Evolutionary conservation across 2,888 invertebrate genomes (phyloP).

Genomic region (Drosophila ezoana): DNA sequence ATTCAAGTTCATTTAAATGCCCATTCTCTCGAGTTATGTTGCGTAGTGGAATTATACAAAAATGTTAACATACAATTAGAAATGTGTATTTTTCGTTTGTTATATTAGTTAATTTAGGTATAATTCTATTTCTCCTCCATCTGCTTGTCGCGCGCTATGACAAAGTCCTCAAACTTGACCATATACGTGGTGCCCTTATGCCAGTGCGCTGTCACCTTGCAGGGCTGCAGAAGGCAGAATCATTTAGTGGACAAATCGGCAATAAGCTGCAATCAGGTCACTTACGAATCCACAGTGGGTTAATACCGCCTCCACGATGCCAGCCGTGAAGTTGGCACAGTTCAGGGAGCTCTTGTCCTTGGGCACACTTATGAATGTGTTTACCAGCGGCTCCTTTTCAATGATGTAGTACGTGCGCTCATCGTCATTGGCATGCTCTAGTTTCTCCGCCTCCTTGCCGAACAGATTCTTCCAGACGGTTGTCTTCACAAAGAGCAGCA

Average conservation of each 20-base stretch:
- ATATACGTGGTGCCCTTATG: constrained; percentile 99
- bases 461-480: constrained; percentile 99
- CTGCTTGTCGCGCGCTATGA: constrained; percentile 95
- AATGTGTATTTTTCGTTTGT: constrained; percentile 15
- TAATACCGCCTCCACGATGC: constrained; percentile 98
- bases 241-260: neutral
- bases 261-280: constrained; percentile 61
- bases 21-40: constrained; percentile 26
- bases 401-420: constrained; percentile 99
- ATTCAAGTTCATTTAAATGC: constrained; percentile 88
- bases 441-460: constrained; percentile 98
- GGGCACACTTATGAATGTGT: constrained; percentile 98
- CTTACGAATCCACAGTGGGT: constrained; percentile 98
- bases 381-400: constrained; percentile 98
- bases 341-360: constrained; percentile 98
- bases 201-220: constrained; percentile 99
- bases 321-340: constrained; percentile 99
- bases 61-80: constrained; percentile 35
- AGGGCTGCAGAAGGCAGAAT: constrained; percentile 88
- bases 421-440: constrained; percentile 99
- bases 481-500: constrained; percentile 97
- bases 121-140: constrained; percentile 91
- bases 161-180: constrained; percentile 98
- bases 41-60: constrained; percentile 57
- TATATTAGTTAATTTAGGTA: constrained; percentile 2